phyloP scores from a whole-genome alignment of 2,797 vertebrate genomes.

The Spinibarbus caldwelli region DNA sequence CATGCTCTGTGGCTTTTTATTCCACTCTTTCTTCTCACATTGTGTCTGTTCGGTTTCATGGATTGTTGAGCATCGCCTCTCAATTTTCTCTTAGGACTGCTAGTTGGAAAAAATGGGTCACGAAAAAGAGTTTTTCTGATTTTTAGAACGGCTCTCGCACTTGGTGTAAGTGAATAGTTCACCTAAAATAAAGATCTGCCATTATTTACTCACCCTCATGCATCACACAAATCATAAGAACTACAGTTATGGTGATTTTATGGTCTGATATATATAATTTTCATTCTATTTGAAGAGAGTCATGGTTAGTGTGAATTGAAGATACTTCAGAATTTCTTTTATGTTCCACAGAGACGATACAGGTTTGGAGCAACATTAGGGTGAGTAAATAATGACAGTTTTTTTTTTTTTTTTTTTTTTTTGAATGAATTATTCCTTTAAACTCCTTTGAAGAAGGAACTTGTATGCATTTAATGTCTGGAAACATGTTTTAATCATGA shows the following conservation, averaged over 20 bases:
- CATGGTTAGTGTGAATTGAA: too few species aligned
- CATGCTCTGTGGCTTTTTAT: slow-evolving; percentile 31
- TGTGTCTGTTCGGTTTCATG: slow-evolving; percentile 61
- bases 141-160: slow-evolving; percentile 42
- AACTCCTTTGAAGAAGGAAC: background rate
- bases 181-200: background rate
- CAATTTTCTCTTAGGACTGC: slow-evolving; percentile 64
- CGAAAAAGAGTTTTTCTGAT: slow-evolving; percentile 26
- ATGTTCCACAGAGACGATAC: too few species aligned
- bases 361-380: too few species aligned
- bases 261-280: background rate
- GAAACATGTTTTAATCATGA: slow-evolving; percentile 8
- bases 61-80: slow-evolving; percentile 66
- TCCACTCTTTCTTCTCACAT: slow-evolving; percentile 38
- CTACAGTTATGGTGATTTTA: background rate
- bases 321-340: too few species aligned
- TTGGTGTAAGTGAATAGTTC: background rate
- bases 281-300: background rate
- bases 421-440: too few species aligned
- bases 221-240: background rate
- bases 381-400: too few species aligned
- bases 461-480: background rate
- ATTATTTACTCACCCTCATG: background rate
- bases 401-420: too few species aligned
- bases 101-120: slow-evolving; percentile 46